These are phyloP conservation scores for Thalassophryne amazonica DNA, from an alignment of 2,797 vertebrate species.

Conservation along the genomic window DNA sequence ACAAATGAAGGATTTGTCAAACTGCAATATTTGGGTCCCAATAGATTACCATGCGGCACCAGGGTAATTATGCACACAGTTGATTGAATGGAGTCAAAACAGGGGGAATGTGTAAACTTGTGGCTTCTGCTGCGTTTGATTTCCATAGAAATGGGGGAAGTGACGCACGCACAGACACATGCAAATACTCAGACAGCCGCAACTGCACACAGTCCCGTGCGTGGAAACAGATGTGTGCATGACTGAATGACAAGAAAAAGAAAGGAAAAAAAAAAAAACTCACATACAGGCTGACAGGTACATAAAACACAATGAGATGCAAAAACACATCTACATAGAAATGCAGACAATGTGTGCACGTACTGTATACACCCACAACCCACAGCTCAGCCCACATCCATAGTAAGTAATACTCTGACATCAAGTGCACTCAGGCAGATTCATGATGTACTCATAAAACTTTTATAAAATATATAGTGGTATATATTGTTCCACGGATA, in stretches of 20 bases:
- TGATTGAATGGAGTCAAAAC: slow-evolving; percentile 82
- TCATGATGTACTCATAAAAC: too few relatives aligned
- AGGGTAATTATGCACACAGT: slow-evolving; percentile 82
- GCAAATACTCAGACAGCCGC: slow-evolving; percentile 36
- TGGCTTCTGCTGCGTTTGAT: slow-evolving; percentile 70
- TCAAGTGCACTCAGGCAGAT: too few relatives aligned
- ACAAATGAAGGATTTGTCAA: slow-evolving; percentile 86
- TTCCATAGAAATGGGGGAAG: slow-evolving; percentile 75
- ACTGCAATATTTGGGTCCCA: slow-evolving; percentile 83
- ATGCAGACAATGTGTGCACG: slow-evolving; percentile 8
- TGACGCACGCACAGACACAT: slow-evolving; percentile 40
- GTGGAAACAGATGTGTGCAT: slow-evolving; percentile 1
- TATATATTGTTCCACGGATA: too few relatives aligned
- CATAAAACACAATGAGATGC: slow-evolving; percentile 27
- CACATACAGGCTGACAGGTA: slow-evolving; percentile 20
- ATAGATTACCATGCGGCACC: slow-evolving; percentile 78
- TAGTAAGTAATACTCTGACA: too few relatives aligned
- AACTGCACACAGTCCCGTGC: slow-evolving; percentile 18
- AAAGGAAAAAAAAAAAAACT: too few relatives aligned
- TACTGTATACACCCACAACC: neutral
- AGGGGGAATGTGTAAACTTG: slow-evolving; percentile 78
- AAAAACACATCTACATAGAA: slow-evolving; percentile 28
- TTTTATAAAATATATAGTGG: too few relatives aligned
- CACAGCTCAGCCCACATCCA: neutral
- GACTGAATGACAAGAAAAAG: slow-evolving; percentile 12